Evolutionary conservation across 2,888 invertebrate genomes (phyloP), one percentile per base, ranked within the genome.

Genomic region (Hirtodrosophila cameraria): DNA sequence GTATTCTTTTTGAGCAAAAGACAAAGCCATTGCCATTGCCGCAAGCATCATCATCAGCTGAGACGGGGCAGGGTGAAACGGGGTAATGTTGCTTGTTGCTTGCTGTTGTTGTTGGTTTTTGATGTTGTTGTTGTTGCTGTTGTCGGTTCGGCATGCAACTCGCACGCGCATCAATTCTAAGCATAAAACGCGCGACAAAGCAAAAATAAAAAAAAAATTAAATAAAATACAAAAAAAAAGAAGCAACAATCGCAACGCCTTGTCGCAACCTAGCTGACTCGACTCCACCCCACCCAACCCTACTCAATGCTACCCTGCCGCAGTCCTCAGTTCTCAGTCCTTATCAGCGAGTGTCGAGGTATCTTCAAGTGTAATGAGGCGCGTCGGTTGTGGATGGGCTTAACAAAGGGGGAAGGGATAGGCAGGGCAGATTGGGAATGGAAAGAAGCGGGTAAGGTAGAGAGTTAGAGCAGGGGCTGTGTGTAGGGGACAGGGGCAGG

Each of bases 11-110:
- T 12, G 39, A 53, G 49, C 59, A 28, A 41, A 50, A 75, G 75
- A 74, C 75, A 74, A 72, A 74, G 72, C 55, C 69, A 68, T 74
- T 64, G 72, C 55, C 69, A 68, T 74, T 64, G 72, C 74, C 75
- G 27, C 38, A 45, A 63, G 75, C 63, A 52, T 54, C 33, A 45
- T 30, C 42, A 48, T 48, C 28, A 39, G 49, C 52, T n/a, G 38
- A 16, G 23, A 8, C 7, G 23, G 23, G 18, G 18, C 2, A 18
- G 18, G 23, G 23, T 8, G 23, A n/a, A n/a, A n/a, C n/a, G 23
- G 23, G 23, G 4, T 5, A 3, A 3, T 18, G 18, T 5, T 18
- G 18, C 18, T 18, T 18, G 18, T 18, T 18, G 18, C 18, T 27
- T 46, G 12, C 13, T 18, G 43, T 27, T 45, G 35, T 38, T 52